phyloP scores from a whole-genome alignment of 2,113 vertebrate species.

The Maccullochella peelii region DNA sequence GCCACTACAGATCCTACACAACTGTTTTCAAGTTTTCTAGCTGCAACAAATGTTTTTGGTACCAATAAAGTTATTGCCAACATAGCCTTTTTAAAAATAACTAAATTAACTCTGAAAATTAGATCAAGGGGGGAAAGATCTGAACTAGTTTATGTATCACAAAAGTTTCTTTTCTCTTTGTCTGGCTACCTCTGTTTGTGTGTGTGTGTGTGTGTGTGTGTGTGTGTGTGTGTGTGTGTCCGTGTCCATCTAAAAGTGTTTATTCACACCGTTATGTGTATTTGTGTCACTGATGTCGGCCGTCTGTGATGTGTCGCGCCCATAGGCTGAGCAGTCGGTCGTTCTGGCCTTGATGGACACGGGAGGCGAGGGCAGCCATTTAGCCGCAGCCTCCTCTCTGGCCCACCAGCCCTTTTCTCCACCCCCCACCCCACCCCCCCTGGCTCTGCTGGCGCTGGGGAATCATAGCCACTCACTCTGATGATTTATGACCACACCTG shows the following conservation, averaged over 20 bases:
- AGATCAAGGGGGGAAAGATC: background rate
- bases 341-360: constrained; percentile 55
- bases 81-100: background rate
- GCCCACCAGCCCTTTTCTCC: constrained; percentile 24
- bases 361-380: constrained; percentile 48
- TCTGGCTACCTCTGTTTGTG: background rate
- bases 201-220: background rate
- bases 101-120: background rate
- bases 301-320: constrained; percentile 6
- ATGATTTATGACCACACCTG: constrained; percentile 82
- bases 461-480: constrained; percentile 68
- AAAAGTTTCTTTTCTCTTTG: background rate
- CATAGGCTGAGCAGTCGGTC: constrained; percentile 38
- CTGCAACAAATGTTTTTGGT: background rate
- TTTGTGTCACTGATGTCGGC: background rate
- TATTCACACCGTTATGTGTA: background rate
- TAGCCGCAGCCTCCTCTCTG: constrained; percentile 43
- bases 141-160: background rate
- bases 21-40: too few relatives aligned
- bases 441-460: constrained; percentile 29
- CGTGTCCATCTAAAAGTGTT: background rate
- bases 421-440: background rate
- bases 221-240: background rate
- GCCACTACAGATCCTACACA: too few relatives aligned
- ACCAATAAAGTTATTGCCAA: background rate